Conservation (phyloP, 2,888 invertebrate genomes). For the Drosophila merina region DNA sequence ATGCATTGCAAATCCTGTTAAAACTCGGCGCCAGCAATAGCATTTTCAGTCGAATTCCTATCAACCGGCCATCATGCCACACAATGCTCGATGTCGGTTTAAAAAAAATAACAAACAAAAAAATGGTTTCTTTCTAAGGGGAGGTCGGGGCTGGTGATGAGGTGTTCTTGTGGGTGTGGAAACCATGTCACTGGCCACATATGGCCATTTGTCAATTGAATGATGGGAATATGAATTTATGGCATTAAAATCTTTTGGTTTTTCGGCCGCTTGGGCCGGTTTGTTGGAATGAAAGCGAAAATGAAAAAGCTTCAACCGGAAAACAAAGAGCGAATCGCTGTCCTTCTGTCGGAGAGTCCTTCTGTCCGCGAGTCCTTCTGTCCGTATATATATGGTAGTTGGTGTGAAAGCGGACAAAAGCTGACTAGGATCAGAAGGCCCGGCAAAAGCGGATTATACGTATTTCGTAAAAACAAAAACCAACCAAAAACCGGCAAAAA, state of each 20-base stretch:
- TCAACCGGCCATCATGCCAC: conserved; percentile 9
- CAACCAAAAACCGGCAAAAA: conserved; percentile 24
- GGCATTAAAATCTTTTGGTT: conserved; percentile 61
- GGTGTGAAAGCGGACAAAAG: conserved; percentile 49
- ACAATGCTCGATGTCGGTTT: neutral
- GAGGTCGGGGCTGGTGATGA: neutral
- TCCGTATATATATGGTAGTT: conserved; percentile 4
- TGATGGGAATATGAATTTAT: conserved; percentile 65
- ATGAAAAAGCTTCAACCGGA: conserved; percentile 23
- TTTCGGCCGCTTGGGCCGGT: conserved; percentile 37
- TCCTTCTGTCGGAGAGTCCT: neutral
- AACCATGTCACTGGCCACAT: conserved; percentile 50
- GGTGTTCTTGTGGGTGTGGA: neutral
- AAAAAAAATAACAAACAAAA: neutral
- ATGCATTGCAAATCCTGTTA: conserved; percentile 61
- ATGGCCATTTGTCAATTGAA: conserved; percentile 68
- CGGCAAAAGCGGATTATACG: conserved; percentile 42
- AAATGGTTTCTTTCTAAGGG: neutral
- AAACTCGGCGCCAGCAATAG: conserved; percentile 24
- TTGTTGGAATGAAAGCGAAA: conserved; percentile 28
- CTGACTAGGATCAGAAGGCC: conserved; percentile 48
- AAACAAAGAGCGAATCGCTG: conserved; percentile 28
- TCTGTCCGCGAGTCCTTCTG: neutral
- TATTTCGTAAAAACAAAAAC: conserved; percentile 34
- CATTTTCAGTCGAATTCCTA: neutral